Percentiles rank a stretch among this genome's conserved stretches.
Evolutionary conservation across 1,140 invertebrate species (phyloP).

Genomic region (Nylanderia fulva): DNA sequence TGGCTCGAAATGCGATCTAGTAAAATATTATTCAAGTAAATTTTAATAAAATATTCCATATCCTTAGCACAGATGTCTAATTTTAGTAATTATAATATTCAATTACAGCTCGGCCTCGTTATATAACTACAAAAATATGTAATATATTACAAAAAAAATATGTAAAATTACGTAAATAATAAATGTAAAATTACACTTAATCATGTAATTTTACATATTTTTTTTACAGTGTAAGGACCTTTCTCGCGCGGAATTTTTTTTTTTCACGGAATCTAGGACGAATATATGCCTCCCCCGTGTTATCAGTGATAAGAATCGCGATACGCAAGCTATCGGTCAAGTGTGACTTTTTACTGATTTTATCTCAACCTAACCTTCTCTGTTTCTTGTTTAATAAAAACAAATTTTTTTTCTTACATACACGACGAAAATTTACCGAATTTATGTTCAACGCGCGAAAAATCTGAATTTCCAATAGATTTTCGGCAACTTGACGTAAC

Average conservation of each 20-base stretch:
- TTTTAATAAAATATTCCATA: background rate
- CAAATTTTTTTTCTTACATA: background rate
- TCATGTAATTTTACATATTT: too few species aligned
- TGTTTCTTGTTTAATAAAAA: too few species aligned
- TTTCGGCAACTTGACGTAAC: background rate
- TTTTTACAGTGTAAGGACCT: too few species aligned
- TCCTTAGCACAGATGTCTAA: background rate
- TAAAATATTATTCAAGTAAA: too few species aligned
- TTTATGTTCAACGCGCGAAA: background rate
- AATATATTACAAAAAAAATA: too few species aligned
- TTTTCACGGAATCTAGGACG: background rate
- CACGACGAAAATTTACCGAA: background rate
- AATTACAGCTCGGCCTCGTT: background rate
- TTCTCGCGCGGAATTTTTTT: slow-evolving; percentile 8
- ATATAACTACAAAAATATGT: too few species aligned
- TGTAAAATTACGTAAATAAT: too few species aligned
- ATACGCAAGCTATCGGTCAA: slow-evolving; percentile 44
- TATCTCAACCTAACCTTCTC: too few species aligned
- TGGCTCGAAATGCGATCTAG: background rate
- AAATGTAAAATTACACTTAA: too few species aligned
- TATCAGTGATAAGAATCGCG: slow-evolving; percentile 69
- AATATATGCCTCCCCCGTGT: slow-evolving; percentile 39
- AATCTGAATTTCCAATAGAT: background rate
- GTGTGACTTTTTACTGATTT: too few species aligned
- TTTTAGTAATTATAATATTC: background rate